Conservation (phyloP, 2,113 vertebrate species). For the Cyanoderma ruficeps region DNA sequence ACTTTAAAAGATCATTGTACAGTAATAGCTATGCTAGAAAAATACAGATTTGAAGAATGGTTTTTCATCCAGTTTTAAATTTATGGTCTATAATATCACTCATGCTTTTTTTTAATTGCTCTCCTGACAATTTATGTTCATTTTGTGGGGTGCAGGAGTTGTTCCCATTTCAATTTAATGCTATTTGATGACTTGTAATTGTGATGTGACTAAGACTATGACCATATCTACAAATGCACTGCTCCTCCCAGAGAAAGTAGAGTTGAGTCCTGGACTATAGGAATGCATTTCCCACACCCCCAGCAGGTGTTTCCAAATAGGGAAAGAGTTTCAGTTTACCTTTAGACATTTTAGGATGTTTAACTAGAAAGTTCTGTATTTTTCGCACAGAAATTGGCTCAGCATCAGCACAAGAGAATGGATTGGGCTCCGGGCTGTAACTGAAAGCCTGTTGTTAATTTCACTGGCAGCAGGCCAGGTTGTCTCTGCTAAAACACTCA, state of each 20-base stretch:
- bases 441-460: too few relatives aligned
- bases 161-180: background rate
- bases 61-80: slow-evolving; percentile 8
- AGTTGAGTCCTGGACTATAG: background rate
- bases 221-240: background rate
- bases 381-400: too few relatives aligned
- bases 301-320: too few relatives aligned
- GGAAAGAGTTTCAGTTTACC: too few relatives aligned
- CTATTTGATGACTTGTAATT: background rate
- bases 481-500: too few relatives aligned
- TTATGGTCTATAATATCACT: background rate
- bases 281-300: too few relatives aligned
- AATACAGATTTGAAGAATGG: background rate
- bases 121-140: background rate
- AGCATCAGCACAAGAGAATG: too few relatives aligned
- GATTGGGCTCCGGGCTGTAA: too few relatives aligned
- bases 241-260: background rate
- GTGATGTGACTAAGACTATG: background rate
- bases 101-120: background rate
- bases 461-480: too few relatives aligned
- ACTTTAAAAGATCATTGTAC: background rate
- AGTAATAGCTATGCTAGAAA: slow-evolving; percentile 7
- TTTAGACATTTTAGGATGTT: too few relatives aligned
- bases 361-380: too few relatives aligned
- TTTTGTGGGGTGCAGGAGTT: slow-evolving; percentile 20